Evolutionary conservation across 2,113 vertebrate genomes (phyloP), one percentile per base, ranked within the genome.

Genomic region (Manacus vitellinus): DNA sequence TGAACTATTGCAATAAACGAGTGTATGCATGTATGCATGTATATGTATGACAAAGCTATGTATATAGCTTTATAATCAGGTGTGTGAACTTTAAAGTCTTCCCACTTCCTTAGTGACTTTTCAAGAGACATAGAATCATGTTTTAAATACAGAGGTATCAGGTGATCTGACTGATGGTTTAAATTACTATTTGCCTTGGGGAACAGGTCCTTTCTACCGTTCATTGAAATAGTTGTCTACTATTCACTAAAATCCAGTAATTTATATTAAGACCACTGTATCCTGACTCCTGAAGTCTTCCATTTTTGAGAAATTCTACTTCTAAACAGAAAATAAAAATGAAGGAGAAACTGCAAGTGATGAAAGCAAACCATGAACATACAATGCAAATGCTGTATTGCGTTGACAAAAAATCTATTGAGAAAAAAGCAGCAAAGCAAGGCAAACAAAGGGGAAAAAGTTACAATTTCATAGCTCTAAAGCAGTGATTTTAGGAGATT

Each of bases 381-480:
- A 49, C 78, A 84, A 79, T 44, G 59, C 9, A 94, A 95, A 97
- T 73, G 65, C 51, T 85, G 68, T 31, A 84, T 67, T 91, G 71
- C 63, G 55, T 19, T 58, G 49, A 72, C 54, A 63, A 82, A 61
- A 68, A 61, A 86, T 41, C 8, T 39, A 68, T 4, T 47, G 51
- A 87, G 41, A 51, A 39, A 85, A 74, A 87, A 88, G 39, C 67
- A 80, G 35, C 67, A 95, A 88, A 76, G 72, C 31, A 88, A 96
- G 25, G 49, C 46, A 80, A 75, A 80, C 0, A 30, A 59, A 62
- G 19, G 33, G 31, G 49, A 3, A 82, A 59, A 72, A 62, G 39
- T 61, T 73, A 93, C 43, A 47, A 89, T 91, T 87, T 74, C 80
- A 95, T 21, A 70, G 84, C 39, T 87, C 67, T 70, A 95, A 94